phyloP scores from a whole-genome alignment of 2,797 vertebrate species.

The Parambassis ranga region DNA sequence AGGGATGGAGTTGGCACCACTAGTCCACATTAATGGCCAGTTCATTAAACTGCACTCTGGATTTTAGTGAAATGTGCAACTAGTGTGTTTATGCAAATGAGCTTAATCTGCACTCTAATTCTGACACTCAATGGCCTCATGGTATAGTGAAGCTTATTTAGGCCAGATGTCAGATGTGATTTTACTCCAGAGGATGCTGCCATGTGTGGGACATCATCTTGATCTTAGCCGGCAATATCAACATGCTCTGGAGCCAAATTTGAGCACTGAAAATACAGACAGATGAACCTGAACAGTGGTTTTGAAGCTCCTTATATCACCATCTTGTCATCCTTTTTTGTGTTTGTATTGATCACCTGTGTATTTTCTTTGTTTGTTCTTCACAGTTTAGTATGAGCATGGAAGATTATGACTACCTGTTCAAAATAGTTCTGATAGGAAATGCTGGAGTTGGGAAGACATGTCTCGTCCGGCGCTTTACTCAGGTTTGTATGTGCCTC shows the following conservation, averaged over 20 bases:
- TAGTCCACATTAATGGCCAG: no score
- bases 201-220: not conserved
- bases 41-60: no score
- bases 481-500: slow-evolving; percentile 87
- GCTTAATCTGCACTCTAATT: not conserved
- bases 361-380: not conserved
- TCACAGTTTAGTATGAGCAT: slow-evolving; percentile 94
- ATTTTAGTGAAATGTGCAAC: not conserved
- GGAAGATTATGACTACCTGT: slow-evolving; percentile 99
- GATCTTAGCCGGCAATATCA: no score
- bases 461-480: slow-evolving; percentile 97
- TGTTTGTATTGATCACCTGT: not conserved
- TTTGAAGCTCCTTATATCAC: no score
- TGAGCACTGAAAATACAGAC: not conserved
- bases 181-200: not conserved
- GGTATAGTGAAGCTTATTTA: not conserved
- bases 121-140: not conserved
- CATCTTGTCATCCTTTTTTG: no score
- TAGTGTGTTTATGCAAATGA: not conserved
- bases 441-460: slow-evolving; percentile 99
- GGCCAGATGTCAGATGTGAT: not conserved
- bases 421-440: slow-evolving; percentile 99
- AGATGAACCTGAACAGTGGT: no score
- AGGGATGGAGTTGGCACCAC: no score
- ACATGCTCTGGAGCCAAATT: not conserved